Evolutionary conservation across 2,113 vertebrate genomes (phyloP).

Genomic region (Pao palembangensis): DNA sequence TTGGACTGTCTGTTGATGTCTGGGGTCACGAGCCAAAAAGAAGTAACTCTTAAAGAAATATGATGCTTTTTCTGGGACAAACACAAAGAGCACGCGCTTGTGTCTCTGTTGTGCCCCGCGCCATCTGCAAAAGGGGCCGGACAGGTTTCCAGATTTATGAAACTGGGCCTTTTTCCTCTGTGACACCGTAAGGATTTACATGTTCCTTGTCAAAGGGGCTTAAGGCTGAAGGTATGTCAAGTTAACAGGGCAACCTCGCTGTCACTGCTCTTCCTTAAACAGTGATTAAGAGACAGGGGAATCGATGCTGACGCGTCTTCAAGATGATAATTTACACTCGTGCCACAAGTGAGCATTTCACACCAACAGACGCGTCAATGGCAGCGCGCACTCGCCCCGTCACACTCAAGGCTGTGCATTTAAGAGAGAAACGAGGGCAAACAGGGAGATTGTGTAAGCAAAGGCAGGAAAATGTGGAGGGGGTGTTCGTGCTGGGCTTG

Average conservation of each 20-base stretch:
- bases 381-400: slow-evolving; percentile 64
- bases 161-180: slow-evolving; percentile 62
- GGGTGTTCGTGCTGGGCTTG: slow-evolving; percentile 70
- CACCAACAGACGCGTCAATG: slow-evolving; percentile 70
- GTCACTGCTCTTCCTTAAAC: slow-evolving; percentile 69
- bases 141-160: slow-evolving; percentile 65
- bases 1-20: slow-evolving; percentile 43
- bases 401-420: slow-evolving; percentile 64
- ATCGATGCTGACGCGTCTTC: slow-evolving; percentile 60
- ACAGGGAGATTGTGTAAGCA: slow-evolving; percentile 56
- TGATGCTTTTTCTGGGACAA: slow-evolving; percentile 48
- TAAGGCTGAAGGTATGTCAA: slow-evolving; percentile 51
- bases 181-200: slow-evolving; percentile 71
- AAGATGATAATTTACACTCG: slow-evolving; percentile 68
- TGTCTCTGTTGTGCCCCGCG: slow-evolving; percentile 23
- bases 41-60: slow-evolving; percentile 55
- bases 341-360: slow-evolving; percentile 70
- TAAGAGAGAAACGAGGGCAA: slow-evolving; percentile 36
- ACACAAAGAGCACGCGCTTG: slow-evolving; percentile 34
- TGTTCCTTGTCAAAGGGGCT: slow-evolving; percentile 54
- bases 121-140: slow-evolving; percentile 13
- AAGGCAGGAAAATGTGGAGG: slow-evolving; percentile 19
- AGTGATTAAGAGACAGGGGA: slow-evolving; percentile 73
- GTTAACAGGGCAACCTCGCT: slow-evolving; percentile 68
- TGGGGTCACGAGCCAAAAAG: slow-evolving; percentile 38